Base-by-base conservation (phyloP, 2,113 vertebrate genomes). In the Dolichotis patagonum region DNA sequence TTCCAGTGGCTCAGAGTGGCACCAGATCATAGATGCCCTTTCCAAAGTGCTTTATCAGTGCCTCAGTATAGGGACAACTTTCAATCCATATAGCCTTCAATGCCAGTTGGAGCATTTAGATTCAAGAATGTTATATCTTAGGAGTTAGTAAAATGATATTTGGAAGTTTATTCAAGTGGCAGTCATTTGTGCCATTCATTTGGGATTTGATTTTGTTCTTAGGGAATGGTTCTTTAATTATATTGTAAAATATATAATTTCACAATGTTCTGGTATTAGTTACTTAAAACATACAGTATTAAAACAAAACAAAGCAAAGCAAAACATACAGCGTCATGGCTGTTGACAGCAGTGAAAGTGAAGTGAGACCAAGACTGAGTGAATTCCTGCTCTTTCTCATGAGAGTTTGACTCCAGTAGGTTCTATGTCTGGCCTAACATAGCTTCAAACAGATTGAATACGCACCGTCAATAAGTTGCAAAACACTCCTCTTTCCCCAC, bases 221-320 rank as follows among this genome's bases (percentile, higher is more conserved):
- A 56, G 63, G 38, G 38, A 82, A 43, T 89, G 58, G 67, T 91
- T 62, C 91, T 95, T 95, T 89, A 80, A 89, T 93, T 77, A 69
- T 7, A 22, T 67, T 85, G 54, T 43, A 95, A 93, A 96, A 90
- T 71, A 24, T 58, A 3, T 52, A 41, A 19, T 82, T 95, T 96
- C 49, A 22, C 30, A 88, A 32, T 95, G 69, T 49, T 54, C 41
- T 82, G 8, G 80, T 90, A 35, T 75, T 86, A 75, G 10, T 80
- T 85, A 73, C 11, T 85, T 95, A 75, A 91, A 92, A 80, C 69
- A 86, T 35, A 54, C 19, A 54, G 83, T 85, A 52, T 22, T 32
- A 32, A 52, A 52, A 52, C 52, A 52, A 52, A 52, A 52, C 52
- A 52, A 52, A 52, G 11, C 52, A 52, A 52, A 52, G 11, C 52